Conservation (phyloP, 2,113 vertebrate species). For the Bujurquina vittata region DNA sequence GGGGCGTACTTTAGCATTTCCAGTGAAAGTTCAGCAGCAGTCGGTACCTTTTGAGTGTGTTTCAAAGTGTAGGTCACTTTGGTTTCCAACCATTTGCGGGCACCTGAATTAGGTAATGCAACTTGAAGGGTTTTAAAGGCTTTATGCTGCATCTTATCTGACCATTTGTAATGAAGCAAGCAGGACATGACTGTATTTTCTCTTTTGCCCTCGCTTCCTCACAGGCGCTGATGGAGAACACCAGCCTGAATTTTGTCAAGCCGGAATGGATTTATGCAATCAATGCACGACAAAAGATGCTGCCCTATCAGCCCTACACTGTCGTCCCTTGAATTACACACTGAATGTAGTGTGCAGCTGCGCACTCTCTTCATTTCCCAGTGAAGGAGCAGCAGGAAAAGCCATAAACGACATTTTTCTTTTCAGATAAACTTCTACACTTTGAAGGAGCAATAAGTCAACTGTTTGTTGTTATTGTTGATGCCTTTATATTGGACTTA, state of each 20-base stretch:
- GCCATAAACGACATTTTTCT: conserved; percentile 16
- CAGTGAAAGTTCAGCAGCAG: not conserved
- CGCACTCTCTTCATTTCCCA: not conserved
- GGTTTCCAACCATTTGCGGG: not conserved
- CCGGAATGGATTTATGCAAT: conserved; percentile 90
- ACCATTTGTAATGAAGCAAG: not conserved
- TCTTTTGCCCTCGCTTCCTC: not conserved
- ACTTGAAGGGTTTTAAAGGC: not conserved
- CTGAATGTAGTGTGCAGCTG: not conserved
- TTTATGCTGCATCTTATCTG: not conserved
- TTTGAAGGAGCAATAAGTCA: conserved; percentile 48
- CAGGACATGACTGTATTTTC: not conserved
- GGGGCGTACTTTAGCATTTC: not conserved
- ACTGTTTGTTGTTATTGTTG: conserved; percentile 4
- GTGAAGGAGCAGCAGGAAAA: conserved; percentile 8
- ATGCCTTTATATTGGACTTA: conserved; percentile 11
- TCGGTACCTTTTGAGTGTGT: not conserved
- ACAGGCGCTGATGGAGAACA: conserved; percentile 89
- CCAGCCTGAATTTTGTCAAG: conserved; percentile 87
- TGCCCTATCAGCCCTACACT: conserved; percentile 89
- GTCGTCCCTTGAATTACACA: conserved; percentile 80
- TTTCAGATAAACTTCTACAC: conserved; percentile 12
- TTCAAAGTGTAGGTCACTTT: not conserved
- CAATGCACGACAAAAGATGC: conserved; percentile 85
- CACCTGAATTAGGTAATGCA: not conserved